Conservation (phyloP, 2,888 invertebrate species). For the Pandemis heparana region DNA sequence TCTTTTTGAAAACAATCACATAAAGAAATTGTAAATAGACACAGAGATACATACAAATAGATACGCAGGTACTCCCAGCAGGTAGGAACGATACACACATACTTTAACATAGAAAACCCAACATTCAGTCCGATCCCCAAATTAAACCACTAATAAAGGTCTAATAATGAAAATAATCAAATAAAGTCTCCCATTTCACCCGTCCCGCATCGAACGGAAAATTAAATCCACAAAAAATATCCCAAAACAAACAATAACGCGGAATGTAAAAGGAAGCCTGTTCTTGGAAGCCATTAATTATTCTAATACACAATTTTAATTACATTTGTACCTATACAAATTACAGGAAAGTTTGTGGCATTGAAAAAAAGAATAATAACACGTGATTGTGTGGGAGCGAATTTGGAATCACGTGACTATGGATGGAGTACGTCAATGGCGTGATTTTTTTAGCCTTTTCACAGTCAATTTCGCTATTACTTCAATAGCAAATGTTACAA, state of each 20-base stretch:
- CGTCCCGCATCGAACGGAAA: slow-evolving; percentile 67
- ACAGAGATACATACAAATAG: no score
- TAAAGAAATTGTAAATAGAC: no score
- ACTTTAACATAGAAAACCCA: slow-evolving; percentile 43
- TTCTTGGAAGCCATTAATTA: slow-evolving; percentile 69
- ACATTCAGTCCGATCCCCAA: slow-evolving; percentile 21
- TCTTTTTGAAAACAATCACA: no score
- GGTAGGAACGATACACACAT: no score
- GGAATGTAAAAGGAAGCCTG: slow-evolving; percentile 62
- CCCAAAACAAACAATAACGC: slow-evolving; percentile 60
- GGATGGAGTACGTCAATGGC: no score
- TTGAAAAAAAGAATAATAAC: slow-evolving; percentile 3
- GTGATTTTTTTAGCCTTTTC: no score
- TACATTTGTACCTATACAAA: slow-evolving; percentile 32
- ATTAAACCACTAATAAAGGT: slow-evolving; percentile 48
- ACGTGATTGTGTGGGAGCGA: background rate
- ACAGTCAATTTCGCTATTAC: no score
- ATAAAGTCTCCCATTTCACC: slow-evolving; percentile 51
- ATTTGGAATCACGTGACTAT: no score
- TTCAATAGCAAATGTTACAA: no score
- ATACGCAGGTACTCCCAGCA: no score
- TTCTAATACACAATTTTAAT: slow-evolving; percentile 48
- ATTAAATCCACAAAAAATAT: slow-evolving; percentile 76
- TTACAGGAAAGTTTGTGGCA: slow-evolving; percentile 18
- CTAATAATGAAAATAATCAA: slow-evolving; percentile 50